Percentiles rank a stretch among this genome's conserved stretches.
Evolutionary conservation across 1,140 invertebrate species (phyloP).

Genomic region (Pygmarrhopalites habei): DNA sequence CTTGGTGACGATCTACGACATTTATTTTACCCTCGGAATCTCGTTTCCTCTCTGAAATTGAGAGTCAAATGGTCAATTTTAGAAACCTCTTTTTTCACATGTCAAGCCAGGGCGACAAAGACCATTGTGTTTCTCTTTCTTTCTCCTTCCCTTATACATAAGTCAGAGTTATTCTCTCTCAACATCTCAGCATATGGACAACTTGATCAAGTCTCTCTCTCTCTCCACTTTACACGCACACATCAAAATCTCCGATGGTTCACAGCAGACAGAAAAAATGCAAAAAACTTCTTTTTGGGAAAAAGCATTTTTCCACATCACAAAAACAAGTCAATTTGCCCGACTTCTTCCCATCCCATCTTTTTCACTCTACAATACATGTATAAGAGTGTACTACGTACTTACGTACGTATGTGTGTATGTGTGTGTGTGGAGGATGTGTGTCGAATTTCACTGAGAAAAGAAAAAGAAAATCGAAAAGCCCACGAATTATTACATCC

Average conservation of each 20-base stretch:
- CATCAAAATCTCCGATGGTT: background rate
- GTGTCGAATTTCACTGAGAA: too few species aligned
- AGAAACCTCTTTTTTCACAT: constrained; percentile 13
- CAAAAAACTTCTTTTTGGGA: background rate
- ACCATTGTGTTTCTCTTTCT: background rate
- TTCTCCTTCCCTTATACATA: background rate
- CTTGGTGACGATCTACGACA: constrained; percentile 8
- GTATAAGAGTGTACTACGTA: background rate
- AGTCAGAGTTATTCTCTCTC: too few species aligned
- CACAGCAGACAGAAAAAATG: background rate
- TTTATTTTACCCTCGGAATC: constrained; percentile 10
- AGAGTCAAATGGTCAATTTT: constrained; percentile 18
- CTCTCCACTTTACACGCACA: background rate
- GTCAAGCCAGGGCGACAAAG: background rate
- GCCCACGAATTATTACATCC: too few species aligned
- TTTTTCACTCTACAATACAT: background rate
- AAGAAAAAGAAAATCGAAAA: too few species aligned
- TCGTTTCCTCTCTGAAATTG: constrained; percentile 10
- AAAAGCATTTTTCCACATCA: too few species aligned
- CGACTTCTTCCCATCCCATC: background rate
- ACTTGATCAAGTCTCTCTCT: background rate
- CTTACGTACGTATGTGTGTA: too few species aligned
- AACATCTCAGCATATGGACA: background rate
- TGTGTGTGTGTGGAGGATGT: too few species aligned
- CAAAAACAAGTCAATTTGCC: too few species aligned